Percentiles rank a stretch among this genome's conserved stretches.
Conservation (phyloP, 2,888 invertebrate species). For the Drosophila yooni region DNA sequence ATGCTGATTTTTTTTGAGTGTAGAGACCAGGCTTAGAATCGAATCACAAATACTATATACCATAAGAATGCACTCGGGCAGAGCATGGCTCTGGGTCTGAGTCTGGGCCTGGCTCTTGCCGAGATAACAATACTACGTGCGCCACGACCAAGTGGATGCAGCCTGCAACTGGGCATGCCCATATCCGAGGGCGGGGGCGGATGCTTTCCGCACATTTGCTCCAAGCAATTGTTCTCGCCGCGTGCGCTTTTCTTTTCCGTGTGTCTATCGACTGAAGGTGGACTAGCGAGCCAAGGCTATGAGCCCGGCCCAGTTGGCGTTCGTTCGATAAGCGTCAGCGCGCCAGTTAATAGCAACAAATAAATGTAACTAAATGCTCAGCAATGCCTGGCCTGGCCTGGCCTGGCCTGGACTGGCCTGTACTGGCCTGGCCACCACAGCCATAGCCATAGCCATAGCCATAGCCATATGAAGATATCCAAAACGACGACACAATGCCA, state of each 20-base stretch:
- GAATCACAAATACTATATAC: constrained; percentile 54
- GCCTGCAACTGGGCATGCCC: constrained; percentile 34
- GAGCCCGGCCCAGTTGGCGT: constrained; percentile 17
- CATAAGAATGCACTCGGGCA: constrained; percentile 59
- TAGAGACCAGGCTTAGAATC: constrained; percentile 34
- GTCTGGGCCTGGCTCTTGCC: neutral
- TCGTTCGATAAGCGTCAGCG: constrained; percentile 81
- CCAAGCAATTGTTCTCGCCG: constrained; percentile 68
- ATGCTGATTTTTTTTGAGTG: neutral
- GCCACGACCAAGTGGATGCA: constrained; percentile 58
- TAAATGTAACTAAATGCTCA: constrained; percentile 85
- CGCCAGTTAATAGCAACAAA: constrained; percentile 85
- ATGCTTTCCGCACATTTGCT: constrained; percentile 29
- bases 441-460: constrained; percentile 31
- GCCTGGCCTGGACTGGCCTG: neutral
- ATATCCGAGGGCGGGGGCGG: constrained; percentile 47
- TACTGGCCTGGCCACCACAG: neutral
- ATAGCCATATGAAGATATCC: constrained; percentile 84
- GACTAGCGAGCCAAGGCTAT: neutral
- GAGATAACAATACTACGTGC: constrained; percentile 75
- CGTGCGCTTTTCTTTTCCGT: constrained; percentile 70
- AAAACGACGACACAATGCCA: constrained; percentile 84
- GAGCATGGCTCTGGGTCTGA: neutral
- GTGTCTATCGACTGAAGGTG: constrained; percentile 60
- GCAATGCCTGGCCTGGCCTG: constrained; percentile 35